Evolutionary conservation across 2,888 invertebrate species (phyloP).

Genomic region (Aelia acuminata): DNA sequence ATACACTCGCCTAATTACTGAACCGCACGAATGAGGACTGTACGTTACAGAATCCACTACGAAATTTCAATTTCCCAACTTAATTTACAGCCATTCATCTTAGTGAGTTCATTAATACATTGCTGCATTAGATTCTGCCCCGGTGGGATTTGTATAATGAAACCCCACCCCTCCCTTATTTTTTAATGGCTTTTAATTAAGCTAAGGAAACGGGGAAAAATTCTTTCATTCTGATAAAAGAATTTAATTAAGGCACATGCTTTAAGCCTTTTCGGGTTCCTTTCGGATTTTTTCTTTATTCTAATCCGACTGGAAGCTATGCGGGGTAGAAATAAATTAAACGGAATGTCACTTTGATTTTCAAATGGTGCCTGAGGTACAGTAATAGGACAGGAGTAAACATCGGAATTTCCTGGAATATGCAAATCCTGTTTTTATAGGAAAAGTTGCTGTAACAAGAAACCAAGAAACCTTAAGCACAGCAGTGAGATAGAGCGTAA

Average conservation of each 20-base stretch:
- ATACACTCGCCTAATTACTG: not conserved
- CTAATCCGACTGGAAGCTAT: constrained; percentile 6
- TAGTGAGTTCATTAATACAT: constrained; percentile 36
- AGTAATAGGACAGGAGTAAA: not conserved
- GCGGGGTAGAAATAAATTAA: not conserved
- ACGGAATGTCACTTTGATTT: not conserved
- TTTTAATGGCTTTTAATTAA: constrained; percentile 41
- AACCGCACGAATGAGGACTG: not conserved
- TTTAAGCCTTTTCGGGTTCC: constrained; percentile 27
- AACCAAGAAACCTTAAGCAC: not conserved
- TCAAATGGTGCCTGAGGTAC: not conserved
- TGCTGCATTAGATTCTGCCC: constrained; percentile 26
- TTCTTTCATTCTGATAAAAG: constrained; percentile 43
- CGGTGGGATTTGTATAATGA: constrained; percentile 27
- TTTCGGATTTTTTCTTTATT: constrained; percentile 20
- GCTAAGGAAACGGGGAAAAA: constrained; percentile 36
- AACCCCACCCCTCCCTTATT: constrained; percentile 19
- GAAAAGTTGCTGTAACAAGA: not conserved
- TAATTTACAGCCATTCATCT: constrained; percentile 30
- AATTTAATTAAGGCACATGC: constrained; percentile 48
- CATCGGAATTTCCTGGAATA: not conserved
- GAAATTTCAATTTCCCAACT: not conserved
- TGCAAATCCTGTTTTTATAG: not conserved
- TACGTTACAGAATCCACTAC: not conserved
- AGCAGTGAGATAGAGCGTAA: no score